Evolutionary conservation across 2,113 vertebrate species (phyloP), one percentile per base, ranked within the genome.

Genomic region (Sisor rabdophorus): DNA sequence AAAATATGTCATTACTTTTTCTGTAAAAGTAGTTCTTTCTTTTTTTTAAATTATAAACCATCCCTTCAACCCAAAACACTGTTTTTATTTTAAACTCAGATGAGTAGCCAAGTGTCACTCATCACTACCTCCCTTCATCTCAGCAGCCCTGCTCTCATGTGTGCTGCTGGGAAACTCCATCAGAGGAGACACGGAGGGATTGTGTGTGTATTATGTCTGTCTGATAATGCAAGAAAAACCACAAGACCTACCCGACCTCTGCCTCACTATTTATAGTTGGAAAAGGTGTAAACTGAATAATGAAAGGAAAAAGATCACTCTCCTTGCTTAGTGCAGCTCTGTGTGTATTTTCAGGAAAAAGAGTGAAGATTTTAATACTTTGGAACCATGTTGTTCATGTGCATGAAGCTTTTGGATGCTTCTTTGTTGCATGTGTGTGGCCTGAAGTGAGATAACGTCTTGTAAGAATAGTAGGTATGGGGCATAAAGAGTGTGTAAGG

Each of bases 91-190:
- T 64, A 17, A 64, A 71, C 54, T 63, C 53, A 44, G 58, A 17
- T 69, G 32, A 36, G 30, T 15, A 52, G 61, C 24, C 54, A 26
- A n/a, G 28, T 80, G 71, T 80, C 87, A 90, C 87, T 89, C 87
- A 77, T 61, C 69, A 70, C 32, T 52, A 78, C 74, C 60, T 73
- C 32, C 30, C 53, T 73, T 65, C 40, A 71, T 78, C 71, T 75
- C 69, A 26, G 17, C 24, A 30, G 47, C 26, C 11, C 56, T 52
- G 58, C 20, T 50, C 59, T 76, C 53, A 63, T 70, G 56, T 73
- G 73, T 52, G 71, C 26, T 78, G 26, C 76, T 54, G 67, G 61
- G 44, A 69, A 74, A 70, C 24, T 70, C 40, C 65, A 70, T 76
- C 58, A 67, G 63, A 56, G 56, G n/a, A 47, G 63, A 56, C 47